Base-by-base conservation (phyloP, 1,140 invertebrate genomes). In the Drosophila oshimai region DNA sequence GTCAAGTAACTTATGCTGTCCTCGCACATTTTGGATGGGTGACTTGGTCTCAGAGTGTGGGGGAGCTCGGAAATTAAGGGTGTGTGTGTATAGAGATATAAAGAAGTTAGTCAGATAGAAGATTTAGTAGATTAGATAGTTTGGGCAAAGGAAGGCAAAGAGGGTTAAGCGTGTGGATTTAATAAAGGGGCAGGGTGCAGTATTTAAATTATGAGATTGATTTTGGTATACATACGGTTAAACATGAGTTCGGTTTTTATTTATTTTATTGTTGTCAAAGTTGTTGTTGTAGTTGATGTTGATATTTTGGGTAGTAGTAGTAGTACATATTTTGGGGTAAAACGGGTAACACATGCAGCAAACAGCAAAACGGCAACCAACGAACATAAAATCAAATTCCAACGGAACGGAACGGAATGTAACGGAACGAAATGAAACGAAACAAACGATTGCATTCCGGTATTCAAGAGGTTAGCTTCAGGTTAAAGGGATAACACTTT, bases 1-100 rank as follows among this genome's bases (percentile, higher is more conserved):
- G 90, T 79, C 72, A 68, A 89, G 88, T 91, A 88, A 90, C 74
- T 78, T 65, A 72, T 70, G 86, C 81, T 90, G 89, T 80, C 90
- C 89, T 89, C 83, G 49, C 18, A 58, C 68, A 81, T 36, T 24
- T 70, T 42, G 49, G 49, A 24, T 55, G 61, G 51, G 24, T 62
- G 20, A 26, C 22, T 13, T 41, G 15, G 55, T 33, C 17, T 68
- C 34, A 31, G 33, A 29, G 39, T 50, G 42, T 62, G 37, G n/a
- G n/a, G n/a, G 33, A 12, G 39, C 29, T 55, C 61, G 42, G 6
- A 65, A 64, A 39, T 33, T 36, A 57, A 60, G 50, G 55, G 29
- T 49, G 18, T 68, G 20, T 39, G 45, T 45, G 33, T 47, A 41
- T 53, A n/a, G 9, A 12, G 37, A 41, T 46, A 46, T 18, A 47